A percentile compares a stretch with the other conserved stretches of the same genome.
Conservation (phyloP, 2,888 invertebrate species). For the Drosophila bunnanda region DNA sequence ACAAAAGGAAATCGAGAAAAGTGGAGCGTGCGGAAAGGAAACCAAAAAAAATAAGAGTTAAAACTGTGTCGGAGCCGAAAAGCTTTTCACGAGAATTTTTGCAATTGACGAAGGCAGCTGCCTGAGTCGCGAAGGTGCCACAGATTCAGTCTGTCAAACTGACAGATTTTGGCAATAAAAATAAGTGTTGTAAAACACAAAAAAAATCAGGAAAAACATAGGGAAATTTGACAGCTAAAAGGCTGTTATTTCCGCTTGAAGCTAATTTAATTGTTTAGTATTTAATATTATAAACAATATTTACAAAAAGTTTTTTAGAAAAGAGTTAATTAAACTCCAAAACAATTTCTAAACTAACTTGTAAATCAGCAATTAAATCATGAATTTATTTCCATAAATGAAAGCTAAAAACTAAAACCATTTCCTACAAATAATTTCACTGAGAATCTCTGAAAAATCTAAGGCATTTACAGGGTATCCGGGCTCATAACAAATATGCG, state of each 20-base stretch:
- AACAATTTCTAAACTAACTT: no score
- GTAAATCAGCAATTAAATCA: no score
- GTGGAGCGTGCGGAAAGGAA: constrained; percentile 6
- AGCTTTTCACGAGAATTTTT: constrained; percentile 38
- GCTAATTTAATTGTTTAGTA: neutral
- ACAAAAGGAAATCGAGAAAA: neutral
- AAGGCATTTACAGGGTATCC: neutral
- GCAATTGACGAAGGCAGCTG: constrained; percentile 35
- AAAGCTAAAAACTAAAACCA: neutral
- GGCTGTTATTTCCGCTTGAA: neutral
- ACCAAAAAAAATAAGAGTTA: no score
- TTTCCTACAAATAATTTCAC: neutral
- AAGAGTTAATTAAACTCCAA: neutral
- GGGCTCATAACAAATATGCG: constrained; percentile 54
- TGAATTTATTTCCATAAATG: no score
- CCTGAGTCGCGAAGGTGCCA: constrained; percentile 12
- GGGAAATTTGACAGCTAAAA: no score
- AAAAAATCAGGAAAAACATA: neutral
- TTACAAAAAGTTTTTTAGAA: neutral
- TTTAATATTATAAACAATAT: neutral
- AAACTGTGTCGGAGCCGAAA: constrained; percentile 46
- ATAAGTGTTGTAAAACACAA: constrained; percentile 29
- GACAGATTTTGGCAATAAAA: constrained; percentile 9
- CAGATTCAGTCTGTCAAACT: neutral
- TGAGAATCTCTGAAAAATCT: neutral